Conservation (phyloP, 2,797 vertebrate genomes). For the Liasis olivaceus region DNA sequence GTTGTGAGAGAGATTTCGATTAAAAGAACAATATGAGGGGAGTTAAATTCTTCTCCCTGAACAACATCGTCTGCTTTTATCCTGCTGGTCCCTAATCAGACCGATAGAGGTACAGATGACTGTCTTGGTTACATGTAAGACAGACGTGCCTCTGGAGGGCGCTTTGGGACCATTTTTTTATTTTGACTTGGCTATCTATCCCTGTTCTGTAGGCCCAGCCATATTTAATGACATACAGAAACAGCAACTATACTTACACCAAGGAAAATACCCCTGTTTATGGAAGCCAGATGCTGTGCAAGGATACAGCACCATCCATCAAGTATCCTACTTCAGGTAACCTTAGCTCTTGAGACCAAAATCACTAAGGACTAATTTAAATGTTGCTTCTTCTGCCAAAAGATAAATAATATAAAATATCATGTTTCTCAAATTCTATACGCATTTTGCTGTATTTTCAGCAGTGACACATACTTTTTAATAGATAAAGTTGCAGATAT, state of each 20-base stretch:
- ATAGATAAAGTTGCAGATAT: neutral
- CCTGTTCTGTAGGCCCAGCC: conserved; percentile 64
- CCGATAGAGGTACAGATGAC: neutral
- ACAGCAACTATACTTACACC: conserved; percentile 68
- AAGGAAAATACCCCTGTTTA: conserved; percentile 44
- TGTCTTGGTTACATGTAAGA: neutral
- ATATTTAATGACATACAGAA: conserved; percentile 73
- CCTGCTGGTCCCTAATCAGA: neutral
- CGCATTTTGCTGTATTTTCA: neutral
- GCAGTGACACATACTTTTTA: neutral
- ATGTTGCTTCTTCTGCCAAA: neutral
- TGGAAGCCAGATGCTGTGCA: conserved; percentile 67
- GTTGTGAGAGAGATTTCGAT: neutral
- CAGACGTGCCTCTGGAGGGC: neutral
- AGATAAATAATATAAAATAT: neutral
- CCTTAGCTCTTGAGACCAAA: conserved; percentile 4
- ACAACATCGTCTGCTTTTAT: neutral
- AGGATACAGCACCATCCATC: conserved; percentile 66
- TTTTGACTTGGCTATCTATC: conserved; percentile 36
- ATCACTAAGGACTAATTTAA: neutral
- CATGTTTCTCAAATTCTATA: neutral
- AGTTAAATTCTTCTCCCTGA: too few species aligned
- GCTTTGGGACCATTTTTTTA: neutral
- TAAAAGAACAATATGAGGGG: neutral
- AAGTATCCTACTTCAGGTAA: conserved; percentile 72